Base-by-base conservation (phyloP, 2,797 vertebrate genomes). In the Cyclura pinguis region DNA sequence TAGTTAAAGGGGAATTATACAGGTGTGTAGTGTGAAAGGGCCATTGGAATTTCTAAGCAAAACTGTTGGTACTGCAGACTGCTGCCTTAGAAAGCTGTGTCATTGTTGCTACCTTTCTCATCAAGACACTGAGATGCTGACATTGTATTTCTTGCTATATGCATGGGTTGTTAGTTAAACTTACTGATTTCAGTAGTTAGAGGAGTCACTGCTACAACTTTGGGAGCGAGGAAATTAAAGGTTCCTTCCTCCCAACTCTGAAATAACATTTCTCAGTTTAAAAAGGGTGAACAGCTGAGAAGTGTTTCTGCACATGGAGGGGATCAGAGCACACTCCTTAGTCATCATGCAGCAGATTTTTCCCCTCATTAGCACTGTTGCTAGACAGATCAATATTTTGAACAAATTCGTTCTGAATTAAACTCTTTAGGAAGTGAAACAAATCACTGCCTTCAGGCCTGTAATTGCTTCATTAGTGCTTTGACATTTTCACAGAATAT, bases 351-450 rank as follows among this genome's bases (percentile, higher is more conserved):
- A 69, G 67, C 27, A 69, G 67, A 69, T 69, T 69, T 29, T 67
- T 24, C 64, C 22, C 27, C 42, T 67, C 64, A 67, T 67, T 67
- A 67, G 27, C 27, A 1, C 64, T 67, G 64, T 24, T 67, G 27
- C 8, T 24, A 29, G 64, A 24, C 24, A 27, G 64, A 67, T 67
- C 64, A 67, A 67, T 67, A 67, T 29, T 67, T 67, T 67, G 24
- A 67, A 27, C 64, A 67, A 67, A 92, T 50, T 0, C 0, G 89
- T n/a, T 38, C 81, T 89, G 52, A 92, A 93, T 92, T 90, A 93
- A 93, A 76, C 29, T 76, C 20, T 69, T 86, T 91, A 74, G 89
- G 85, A 94, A 84, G 85, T 22, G 87, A 85, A 93, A 92, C 72
- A 94, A 89, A 91, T 93, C 84, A 57, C 76, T 86, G n/a, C 74